Percentiles rank a stretch among this genome's conserved stretches.
Conservation (phyloP, 2,888 invertebrate genomes). For the Thecocarcelia acutangulata region DNA sequence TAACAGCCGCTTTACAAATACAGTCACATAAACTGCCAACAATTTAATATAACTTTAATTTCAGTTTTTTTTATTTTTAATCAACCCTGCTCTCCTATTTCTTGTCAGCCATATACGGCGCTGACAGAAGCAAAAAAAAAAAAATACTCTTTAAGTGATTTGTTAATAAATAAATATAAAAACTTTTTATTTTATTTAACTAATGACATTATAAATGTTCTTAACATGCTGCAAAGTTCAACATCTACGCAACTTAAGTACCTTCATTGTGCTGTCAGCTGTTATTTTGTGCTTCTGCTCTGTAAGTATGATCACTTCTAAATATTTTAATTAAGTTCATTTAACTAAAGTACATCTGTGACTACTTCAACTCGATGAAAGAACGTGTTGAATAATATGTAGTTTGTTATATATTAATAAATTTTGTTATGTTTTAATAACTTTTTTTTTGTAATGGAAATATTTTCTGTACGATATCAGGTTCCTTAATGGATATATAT, state of each 20-base stretch:
- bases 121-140: constrained; percentile 3
- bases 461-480: no score
- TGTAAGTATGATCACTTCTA: constrained; percentile 49
- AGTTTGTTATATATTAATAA: no score
- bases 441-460: no score
- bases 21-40: background rate
- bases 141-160: constrained; percentile 1
- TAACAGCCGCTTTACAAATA: constrained; percentile 47
- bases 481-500: no score
- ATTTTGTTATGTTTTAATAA: no score
- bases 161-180: background rate
- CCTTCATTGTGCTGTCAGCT: constrained; percentile 69
- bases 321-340: background rate
- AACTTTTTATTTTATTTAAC: background rate
- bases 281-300: constrained; percentile 63
- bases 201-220: constrained; percentile 50
- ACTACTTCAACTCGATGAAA: constrained; percentile 13
- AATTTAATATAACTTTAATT: constrained; percentile 34
- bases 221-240: constrained; percentile 59
- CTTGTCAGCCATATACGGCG: background rate
- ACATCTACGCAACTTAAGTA: constrained; percentile 28
- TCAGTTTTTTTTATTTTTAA: constrained; percentile 47
- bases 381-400: no score
- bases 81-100: background rate
- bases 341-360: constrained; percentile 1